Conservation (phyloP, 2,113 vertebrate species). For the Channa maculata region DNA sequence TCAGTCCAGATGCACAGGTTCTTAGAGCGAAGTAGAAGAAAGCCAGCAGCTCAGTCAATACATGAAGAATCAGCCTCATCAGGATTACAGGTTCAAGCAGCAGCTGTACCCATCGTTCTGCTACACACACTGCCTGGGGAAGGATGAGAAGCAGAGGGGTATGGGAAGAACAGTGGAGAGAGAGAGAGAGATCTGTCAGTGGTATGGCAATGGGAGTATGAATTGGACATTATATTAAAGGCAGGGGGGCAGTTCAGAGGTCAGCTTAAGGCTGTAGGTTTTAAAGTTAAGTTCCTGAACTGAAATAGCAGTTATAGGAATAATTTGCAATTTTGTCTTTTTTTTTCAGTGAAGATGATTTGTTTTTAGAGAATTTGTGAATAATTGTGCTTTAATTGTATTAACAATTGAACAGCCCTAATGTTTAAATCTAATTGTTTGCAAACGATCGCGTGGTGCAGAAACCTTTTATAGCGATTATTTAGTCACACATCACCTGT, state of each 20-base stretch:
- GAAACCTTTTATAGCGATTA: too few species aligned
- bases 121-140: slow-evolving; percentile 44
- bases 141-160: slow-evolving; percentile 23
- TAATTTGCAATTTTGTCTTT: too few species aligned
- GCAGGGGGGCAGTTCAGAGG: slow-evolving; percentile 11
- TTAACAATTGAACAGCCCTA: too few species aligned
- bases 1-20: slow-evolving; percentile 75
- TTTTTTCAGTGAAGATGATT: too few species aligned
- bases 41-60: slow-evolving; percentile 77
- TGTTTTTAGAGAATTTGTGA: too few species aligned
- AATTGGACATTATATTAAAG: neutral
- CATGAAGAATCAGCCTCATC: slow-evolving; percentile 74
- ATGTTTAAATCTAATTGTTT: too few species aligned
- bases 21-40: slow-evolving; percentile 65
- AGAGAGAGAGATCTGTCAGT: neutral
- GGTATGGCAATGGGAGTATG: slow-evolving; percentile 6
- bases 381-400: too few species aligned
- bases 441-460: too few species aligned
- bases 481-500: too few species aligned
- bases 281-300: too few species aligned
- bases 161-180: neutral
- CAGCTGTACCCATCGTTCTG: slow-evolving; percentile 58
- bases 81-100: slow-evolving; percentile 75
- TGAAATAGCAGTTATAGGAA: too few species aligned
- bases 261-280: slow-evolving; percentile 19